A percentile compares a stretch with the other conserved stretches of the same genome.
Conservation (phyloP, 1,140 invertebrate genomes). For the Megalonaias nervosa region DNA sequence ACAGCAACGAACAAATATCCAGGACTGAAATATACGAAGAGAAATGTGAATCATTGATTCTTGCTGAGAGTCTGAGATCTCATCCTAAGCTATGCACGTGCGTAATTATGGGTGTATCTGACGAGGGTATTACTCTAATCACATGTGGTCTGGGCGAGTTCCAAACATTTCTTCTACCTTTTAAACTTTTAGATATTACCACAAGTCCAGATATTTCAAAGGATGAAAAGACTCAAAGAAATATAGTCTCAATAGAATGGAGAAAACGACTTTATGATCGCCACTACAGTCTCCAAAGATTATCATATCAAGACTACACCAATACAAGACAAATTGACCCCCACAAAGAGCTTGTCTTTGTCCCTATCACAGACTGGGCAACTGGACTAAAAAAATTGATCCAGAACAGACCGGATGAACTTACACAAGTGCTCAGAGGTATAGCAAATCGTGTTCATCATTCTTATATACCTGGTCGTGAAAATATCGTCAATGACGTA, state of each 20-base stretch:
- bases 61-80: slow-evolving; percentile 10
- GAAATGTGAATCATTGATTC: slow-evolving; percentile 17
- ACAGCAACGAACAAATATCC: slow-evolving; percentile 30
- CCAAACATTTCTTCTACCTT: slow-evolving; percentile 9
- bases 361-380: slow-evolving; percentile 19
- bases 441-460: not conserved
- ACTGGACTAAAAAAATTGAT: no score
- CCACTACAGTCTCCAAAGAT: not conserved
- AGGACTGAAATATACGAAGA: slow-evolving; percentile 34
- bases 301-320: slow-evolving; percentile 8
- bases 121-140: slow-evolving; percentile 19
- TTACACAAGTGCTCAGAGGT: not conserved
- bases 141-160: slow-evolving; percentile 21
- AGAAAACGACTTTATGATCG: slow-evolving; percentile 15
- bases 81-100: slow-evolving; percentile 5
- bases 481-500: slow-evolving; percentile 12
- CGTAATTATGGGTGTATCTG: slow-evolving; percentile 27
- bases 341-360: slow-evolving; percentile 14
- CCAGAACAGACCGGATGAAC: slow-evolving; percentile 4
- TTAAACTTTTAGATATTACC: slow-evolving; percentile 19
- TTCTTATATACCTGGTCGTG: slow-evolving; percentile 12
- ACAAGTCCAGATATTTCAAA: slow-evolving; percentile 17
- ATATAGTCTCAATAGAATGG: not conserved
- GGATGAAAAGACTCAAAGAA: slow-evolving; percentile 10
- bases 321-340: slow-evolving; percentile 23